Base-by-base conservation (phyloP, 1,140 invertebrate genomes). In the Whitmania pigra region DNA sequence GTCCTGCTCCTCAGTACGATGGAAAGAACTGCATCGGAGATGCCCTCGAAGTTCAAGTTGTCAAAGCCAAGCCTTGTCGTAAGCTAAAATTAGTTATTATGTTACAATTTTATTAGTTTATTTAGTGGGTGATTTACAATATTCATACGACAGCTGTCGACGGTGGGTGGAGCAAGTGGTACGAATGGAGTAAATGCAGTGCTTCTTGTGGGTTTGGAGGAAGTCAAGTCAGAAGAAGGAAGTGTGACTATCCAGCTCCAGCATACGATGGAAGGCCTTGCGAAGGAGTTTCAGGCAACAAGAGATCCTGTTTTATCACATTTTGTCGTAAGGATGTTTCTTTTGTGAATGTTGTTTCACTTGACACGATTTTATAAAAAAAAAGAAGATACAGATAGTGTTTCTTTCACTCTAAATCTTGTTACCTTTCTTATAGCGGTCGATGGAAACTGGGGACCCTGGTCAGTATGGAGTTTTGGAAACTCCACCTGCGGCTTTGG, bases 401-500 rank as follows among this genome's bases (percentile, higher is more conserved):
- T 67, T 5, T 20, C 17, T 75, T 73, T 2, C 0, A 31, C 4
- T 17, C 70, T 25, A 9, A 25, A 75, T 20, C 71, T 66, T 22
- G 25, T 53, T 36, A n/a, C 22, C 11, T 63, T 63, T 25, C 22
- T 31, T 63, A 63, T 7, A 63, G 22, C 78, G 60, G 60, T 55
- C 20, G 73, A 79, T 74, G 82, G 82, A 2, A 78, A 82, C 81
- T 75, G 90, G 89, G 36, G 80, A 82, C 20, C 76, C 82, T 53
- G 85, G 85, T 15, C 78, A 67, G 73, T 57, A 15, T 73, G 80
- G 7, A 66, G 67, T 4, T 81, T 78, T 75, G 75, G 78, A 72
- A 79, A 77, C 49, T 78, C 79, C 9, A 81, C 84, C 18, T 89
- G 92, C 0, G 84, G 86, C 53, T 86, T 91, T 78, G 90, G 89